Percentiles rank a stretch among this genome's conserved stretches.
These are phyloP conservation scores for Dorcus parallelipipedus DNA, from an alignment of 2,888 invertebrate genomes.

Conservation along the genomic window DNA sequence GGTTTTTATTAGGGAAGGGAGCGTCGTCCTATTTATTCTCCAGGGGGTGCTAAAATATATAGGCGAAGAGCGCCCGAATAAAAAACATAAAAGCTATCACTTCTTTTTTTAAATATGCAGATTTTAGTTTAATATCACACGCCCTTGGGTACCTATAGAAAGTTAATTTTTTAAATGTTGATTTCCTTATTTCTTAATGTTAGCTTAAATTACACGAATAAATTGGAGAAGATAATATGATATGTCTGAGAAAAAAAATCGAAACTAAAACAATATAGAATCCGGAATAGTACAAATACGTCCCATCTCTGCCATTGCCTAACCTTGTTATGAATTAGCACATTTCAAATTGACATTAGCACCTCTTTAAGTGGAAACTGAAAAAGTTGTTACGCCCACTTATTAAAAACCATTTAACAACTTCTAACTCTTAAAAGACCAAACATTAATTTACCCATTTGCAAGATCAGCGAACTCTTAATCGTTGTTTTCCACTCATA, in stretches of 20 bases:
- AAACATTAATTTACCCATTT: not conserved
- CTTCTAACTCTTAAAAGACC: not conserved
- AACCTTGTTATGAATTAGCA: not conserved
- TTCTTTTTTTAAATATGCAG: no score
- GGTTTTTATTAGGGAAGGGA: constrained; percentile 33
- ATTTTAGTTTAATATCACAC: no score
- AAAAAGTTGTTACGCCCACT: not conserved
- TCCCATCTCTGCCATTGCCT: no score
- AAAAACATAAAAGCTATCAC: not conserved
- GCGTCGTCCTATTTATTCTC: constrained; percentile 22
- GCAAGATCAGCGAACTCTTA: not conserved
- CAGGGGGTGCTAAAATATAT: constrained; percentile 17
- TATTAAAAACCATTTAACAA: not conserved
- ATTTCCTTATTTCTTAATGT: no score
- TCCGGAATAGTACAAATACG: no score
- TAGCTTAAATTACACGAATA: no score
- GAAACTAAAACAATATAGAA: no score
- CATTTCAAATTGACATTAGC: not conserved
- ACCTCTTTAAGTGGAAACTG: not conserved
- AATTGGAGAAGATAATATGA: no score
- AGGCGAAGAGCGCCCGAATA: constrained; percentile 1
- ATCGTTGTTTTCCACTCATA: no score
- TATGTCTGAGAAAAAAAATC: no score
- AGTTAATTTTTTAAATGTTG: no score
- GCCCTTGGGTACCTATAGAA: no score